Percentiles rank a stretch among this genome's conserved stretches.
Evolutionary conservation across 2,797 vertebrate species (phyloP).

Genomic region (Chloroceryle inda): DNA sequence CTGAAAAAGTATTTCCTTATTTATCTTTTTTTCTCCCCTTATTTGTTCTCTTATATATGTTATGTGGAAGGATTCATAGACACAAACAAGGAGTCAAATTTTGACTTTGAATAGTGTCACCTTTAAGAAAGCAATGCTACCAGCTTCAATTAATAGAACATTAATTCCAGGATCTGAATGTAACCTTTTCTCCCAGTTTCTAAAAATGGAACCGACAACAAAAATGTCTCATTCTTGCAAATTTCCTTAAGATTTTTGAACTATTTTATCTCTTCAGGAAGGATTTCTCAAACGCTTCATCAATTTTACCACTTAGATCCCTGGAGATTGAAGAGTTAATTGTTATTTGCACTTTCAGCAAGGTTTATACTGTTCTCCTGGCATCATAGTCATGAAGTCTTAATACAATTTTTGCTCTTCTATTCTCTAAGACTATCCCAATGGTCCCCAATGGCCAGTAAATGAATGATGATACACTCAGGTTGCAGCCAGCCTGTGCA

Average conservation of each 20-base stretch:
- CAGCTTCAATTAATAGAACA: not conserved
- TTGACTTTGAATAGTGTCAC: not conserved
- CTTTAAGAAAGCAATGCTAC: not conserved
- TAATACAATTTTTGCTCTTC: constrained; percentile 23
- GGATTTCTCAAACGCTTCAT: not conserved
- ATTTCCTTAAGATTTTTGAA: constrained; percentile 41
- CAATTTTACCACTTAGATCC: constrained; percentile 1
- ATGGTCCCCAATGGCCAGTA: not conserved
- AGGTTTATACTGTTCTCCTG: constrained; percentile 3
- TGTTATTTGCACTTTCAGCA: constrained; percentile 56
- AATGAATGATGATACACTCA: constrained; percentile 52
- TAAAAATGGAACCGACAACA: not conserved
- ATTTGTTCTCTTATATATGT: not conserved
- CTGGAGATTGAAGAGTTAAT: constrained; percentile 35
- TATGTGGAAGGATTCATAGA: not conserved
- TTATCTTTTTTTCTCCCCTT: not conserved
- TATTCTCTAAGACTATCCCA: not conserved
- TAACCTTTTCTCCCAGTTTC: not conserved
- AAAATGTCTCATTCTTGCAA: not conserved
- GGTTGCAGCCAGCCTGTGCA: not conserved
- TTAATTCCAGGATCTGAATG: not conserved
- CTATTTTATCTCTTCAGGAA: constrained; percentile 4
- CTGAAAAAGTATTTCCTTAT: not conserved
- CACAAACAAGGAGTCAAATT: not conserved
- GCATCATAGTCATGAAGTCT: not conserved